phyloP scores from a whole-genome alignment of 2,113 vertebrate species.

The Oncorhynchus gorbuscha region DNA sequence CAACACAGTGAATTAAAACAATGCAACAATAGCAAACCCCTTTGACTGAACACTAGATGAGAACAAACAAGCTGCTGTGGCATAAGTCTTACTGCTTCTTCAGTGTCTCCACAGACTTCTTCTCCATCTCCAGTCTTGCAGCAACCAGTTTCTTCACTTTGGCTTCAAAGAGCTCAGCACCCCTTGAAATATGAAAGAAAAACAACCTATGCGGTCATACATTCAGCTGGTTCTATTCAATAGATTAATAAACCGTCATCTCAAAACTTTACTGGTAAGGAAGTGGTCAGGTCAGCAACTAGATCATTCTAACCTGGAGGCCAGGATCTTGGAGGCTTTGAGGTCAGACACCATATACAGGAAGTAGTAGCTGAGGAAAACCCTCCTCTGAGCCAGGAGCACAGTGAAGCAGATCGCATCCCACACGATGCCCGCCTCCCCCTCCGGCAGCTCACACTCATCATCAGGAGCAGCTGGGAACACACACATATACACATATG shows the following conservation, averaged over 20 bases:
- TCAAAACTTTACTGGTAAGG: too few species aligned
- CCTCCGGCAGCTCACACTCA: conserved; percentile 71
- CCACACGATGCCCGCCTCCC: conserved; percentile 78
- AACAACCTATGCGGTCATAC: neutral
- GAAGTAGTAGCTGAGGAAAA: conserved; percentile 79
- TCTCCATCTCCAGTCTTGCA: conserved; percentile 65
- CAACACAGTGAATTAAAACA: neutral
- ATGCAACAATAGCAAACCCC: neutral
- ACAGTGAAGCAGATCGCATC: conserved; percentile 76
- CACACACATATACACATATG: neutral
- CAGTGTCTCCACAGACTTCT: conserved; percentile 71
- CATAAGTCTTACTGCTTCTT: conserved; percentile 68
- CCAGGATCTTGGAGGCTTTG: conserved; percentile 73
- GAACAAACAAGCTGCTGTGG: neutral
- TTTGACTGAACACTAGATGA: neutral
- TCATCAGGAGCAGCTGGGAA: conserved; percentile 63
- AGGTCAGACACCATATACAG: conserved; percentile 76
- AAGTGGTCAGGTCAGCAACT: too few species aligned
- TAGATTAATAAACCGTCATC: too few species aligned
- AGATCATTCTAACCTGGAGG: conserved; percentile 63
- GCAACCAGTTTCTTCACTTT: conserved; percentile 72
- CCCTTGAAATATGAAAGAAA: conserved; percentile 53
- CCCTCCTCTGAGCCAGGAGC: conserved; percentile 72
- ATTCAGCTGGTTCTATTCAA: neutral
- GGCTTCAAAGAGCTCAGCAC: conserved; percentile 76